Conservation (phyloP, 1,140 invertebrate species). For the Globodera rostochiensis region DNA sequence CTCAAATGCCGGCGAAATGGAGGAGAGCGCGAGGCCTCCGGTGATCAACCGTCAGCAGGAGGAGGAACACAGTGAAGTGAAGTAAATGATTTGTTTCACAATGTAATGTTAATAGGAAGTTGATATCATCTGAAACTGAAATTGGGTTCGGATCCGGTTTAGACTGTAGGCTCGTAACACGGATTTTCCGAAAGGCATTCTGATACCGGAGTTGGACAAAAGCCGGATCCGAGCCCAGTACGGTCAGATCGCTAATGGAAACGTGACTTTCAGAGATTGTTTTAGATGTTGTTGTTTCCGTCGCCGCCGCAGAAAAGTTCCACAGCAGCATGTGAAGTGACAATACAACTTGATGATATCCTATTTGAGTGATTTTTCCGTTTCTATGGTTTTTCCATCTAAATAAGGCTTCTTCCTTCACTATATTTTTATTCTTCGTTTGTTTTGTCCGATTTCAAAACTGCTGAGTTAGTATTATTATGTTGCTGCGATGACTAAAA, state of each 20-base stretch:
- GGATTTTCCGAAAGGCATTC: too few relatives aligned
- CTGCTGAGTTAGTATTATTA: too few relatives aligned
- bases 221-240: too few relatives aligned
- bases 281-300: slow-evolving; percentile 63
- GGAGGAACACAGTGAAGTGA: slow-evolving; percentile 60
- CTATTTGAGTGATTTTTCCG: too few relatives aligned
- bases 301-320: slow-evolving; percentile 55
- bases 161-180: background rate
- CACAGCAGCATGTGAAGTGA: slow-evolving; percentile 46
- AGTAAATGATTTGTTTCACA: slow-evolving; percentile 39
- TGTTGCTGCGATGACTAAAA: too few relatives aligned
- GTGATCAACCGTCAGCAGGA: slow-evolving; percentile 34
- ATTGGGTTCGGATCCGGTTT: background rate
- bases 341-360: background rate
- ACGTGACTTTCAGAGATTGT: slow-evolving; percentile 12
- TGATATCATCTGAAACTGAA: background rate
- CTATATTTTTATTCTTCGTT: too few relatives aligned
- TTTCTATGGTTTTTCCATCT: too few relatives aligned
- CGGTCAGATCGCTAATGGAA: too few relatives aligned
- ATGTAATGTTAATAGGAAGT: background rate
- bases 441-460: too few relatives aligned
- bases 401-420: too few relatives aligned
- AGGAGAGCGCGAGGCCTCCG: slow-evolving; percentile 34
- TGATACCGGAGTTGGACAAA: background rate
- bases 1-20: slow-evolving; percentile 60